phyloP scores from a whole-genome alignment of 2,888 invertebrate species.

The Nineta flava region DNA sequence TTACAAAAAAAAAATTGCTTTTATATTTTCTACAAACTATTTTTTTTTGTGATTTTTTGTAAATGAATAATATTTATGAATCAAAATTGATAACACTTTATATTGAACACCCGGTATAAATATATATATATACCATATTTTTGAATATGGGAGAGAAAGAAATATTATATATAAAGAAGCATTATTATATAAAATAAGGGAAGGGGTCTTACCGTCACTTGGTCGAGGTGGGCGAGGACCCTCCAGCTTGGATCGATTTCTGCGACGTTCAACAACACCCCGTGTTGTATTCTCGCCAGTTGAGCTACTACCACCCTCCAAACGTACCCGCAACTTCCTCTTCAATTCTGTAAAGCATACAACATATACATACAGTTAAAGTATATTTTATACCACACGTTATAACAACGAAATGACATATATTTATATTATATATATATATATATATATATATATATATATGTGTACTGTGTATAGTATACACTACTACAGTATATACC shows the following conservation, averaged over 20 bases:
- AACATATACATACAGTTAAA: background rate
- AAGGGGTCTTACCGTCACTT: slow-evolving; percentile 29
- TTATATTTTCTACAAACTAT: no score
- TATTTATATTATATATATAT: no score
- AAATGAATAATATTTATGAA: no score
- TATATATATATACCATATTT: background rate
- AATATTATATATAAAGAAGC: background rate
- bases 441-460: no score
- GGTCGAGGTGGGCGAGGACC: slow-evolving; percentile 27
- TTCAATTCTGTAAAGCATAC: slow-evolving; percentile 4
- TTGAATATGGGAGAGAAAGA: background rate
- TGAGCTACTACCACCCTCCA: background rate
- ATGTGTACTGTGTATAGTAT: no score
- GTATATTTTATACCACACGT: no score
- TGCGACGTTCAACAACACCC: slow-evolving; percentile 1
- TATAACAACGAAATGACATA: no score
- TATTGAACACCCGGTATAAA: no score
- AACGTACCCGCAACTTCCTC: slow-evolving; percentile 2
- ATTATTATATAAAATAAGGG: background rate
- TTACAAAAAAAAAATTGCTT: no score
- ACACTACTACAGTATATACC: no score
- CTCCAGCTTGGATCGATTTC: slow-evolving; percentile 5
- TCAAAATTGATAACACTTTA: no score
- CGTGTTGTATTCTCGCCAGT: background rate
- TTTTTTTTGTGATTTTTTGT: no score